These are phyloP conservation scores for Acleris cristana DNA, from an alignment of 2,888 invertebrate genomes.

Conservation along the genomic window DNA sequence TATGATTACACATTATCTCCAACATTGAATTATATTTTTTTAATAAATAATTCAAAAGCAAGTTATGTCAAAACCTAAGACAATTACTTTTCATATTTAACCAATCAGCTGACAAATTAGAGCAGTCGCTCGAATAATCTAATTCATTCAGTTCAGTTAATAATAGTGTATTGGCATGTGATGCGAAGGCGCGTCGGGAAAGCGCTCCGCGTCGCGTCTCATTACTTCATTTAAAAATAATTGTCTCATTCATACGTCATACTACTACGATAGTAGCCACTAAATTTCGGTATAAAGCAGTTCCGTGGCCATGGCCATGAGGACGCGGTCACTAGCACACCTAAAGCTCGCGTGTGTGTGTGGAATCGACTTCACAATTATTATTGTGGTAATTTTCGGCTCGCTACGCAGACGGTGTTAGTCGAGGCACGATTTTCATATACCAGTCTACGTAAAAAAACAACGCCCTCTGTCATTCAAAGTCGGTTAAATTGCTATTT, in stretches of 20 bases:
- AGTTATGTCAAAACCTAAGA: too few relatives aligned
- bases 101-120: too few relatives aligned
- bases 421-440: too few relatives aligned
- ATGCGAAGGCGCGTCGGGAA: conserved; percentile 49
- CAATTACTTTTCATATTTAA: too few relatives aligned
- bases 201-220: conserved; percentile 51
- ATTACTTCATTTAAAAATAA: conserved; percentile 76
- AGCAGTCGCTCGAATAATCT: too few relatives aligned
- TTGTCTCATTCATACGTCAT: conserved; percentile 77
- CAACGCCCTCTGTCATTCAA: too few relatives aligned
- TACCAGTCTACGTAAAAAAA: too few relatives aligned
- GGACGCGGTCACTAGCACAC: conserved; percentile 52
- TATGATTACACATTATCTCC: too few relatives aligned
- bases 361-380: neutral
- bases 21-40: too few relatives aligned
- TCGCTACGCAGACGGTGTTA: neutral
- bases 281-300: conserved; percentile 74
- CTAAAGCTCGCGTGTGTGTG: neutral
- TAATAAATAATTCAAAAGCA: too few relatives aligned
- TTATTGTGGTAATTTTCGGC: conserved; percentile 7
- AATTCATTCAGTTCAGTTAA: too few relatives aligned
- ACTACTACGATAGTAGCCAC: conserved; percentile 79
- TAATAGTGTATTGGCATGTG: conserved; percentile 68
- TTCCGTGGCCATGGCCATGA: conserved; percentile 70
- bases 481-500: too few relatives aligned